A percentile compares a stretch with the other conserved stretches of the same genome.
Evolutionary conservation across 2,797 vertebrate species (phyloP).

Genomic region (Propithecus deckenii): DNA sequence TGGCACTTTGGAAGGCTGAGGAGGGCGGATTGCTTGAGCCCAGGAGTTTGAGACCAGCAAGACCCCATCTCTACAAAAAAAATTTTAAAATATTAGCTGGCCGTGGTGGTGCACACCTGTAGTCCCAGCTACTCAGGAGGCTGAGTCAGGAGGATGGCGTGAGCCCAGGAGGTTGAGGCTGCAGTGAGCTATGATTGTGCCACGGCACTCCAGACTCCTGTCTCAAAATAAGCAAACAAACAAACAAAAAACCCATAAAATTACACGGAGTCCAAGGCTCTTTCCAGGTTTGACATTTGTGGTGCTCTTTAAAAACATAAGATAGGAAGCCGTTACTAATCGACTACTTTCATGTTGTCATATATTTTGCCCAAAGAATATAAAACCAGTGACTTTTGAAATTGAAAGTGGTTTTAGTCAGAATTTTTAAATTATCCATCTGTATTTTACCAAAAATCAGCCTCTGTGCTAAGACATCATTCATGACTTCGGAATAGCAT

Average conservation of each 20-base stretch:
- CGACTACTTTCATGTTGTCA: background rate
- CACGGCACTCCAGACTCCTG: background rate
- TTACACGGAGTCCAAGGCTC: background rate
- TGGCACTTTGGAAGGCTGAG: background rate
- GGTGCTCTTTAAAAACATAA: background rate
- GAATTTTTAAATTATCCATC: background rate
- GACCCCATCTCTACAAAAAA: background rate
- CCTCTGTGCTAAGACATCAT: background rate
- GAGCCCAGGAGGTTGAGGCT: background rate
- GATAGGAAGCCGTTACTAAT: background rate
- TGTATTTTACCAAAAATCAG: slow-evolving; percentile 29
- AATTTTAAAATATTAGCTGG: background rate
- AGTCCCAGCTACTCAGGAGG: background rate
- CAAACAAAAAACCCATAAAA: background rate
- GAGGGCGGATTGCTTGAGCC: background rate
- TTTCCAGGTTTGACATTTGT: background rate
- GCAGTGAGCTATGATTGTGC: background rate
- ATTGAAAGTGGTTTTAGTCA: background rate
- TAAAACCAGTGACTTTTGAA: background rate
- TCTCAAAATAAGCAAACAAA: background rate
- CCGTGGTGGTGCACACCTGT: background rate
- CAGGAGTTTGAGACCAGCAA: background rate
- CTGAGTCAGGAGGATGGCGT: background rate
- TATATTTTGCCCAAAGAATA: slow-evolving; percentile 8
- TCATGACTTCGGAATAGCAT: background rate